These are phyloP conservation scores for Glaucomys volans DNA, from an alignment of 2,113 vertebrate species.

Conservation along the genomic window DNA sequence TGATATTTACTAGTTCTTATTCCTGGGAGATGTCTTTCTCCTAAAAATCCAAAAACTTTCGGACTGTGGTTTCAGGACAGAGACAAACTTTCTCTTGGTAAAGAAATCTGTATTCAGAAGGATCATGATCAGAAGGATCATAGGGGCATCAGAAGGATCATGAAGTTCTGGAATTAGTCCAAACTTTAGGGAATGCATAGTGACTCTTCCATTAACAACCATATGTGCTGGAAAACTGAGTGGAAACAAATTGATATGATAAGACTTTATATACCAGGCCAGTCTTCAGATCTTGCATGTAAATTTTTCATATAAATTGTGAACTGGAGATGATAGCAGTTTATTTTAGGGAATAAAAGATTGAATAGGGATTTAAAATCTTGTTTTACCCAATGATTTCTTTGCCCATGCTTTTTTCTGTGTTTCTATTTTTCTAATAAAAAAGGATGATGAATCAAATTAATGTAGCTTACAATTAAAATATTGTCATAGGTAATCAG, in stretches of 20 bases:
- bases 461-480: neutral
- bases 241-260: neutral
- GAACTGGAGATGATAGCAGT: neutral
- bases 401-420: neutral
- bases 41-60: neutral
- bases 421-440: neutral
- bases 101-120: neutral
- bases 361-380: neutral
- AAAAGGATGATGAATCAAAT: neutral
- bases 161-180: neutral
- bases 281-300: neutral
- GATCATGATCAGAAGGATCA: too few species aligned
- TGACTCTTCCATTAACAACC: neutral
- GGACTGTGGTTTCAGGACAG: neutral
- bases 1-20: neutral
- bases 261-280: neutral
- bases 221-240: neutral
- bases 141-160: neutral
- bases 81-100: neutral
- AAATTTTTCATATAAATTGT: neutral
- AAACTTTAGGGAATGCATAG: fast-evolving
- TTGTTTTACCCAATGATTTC: neutral
- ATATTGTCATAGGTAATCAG: neutral
- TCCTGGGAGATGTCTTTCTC: neutral
- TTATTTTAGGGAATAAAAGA: neutral